Evolutionary conservation across 2,113 vertebrate species (phyloP).

Genomic region (Channa maculata): DNA sequence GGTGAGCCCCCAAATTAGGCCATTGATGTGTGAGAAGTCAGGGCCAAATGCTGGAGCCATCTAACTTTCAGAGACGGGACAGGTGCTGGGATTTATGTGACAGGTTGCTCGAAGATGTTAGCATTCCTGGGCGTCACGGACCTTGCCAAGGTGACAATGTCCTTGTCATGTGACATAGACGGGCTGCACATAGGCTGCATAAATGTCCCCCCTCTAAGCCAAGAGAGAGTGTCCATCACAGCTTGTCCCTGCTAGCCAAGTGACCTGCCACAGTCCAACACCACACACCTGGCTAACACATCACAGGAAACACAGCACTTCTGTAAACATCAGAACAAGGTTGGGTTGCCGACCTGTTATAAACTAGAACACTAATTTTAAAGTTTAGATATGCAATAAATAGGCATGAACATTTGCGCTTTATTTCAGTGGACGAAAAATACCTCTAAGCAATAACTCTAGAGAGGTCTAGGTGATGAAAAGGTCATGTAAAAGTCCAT

Average conservation of each 20-base stretch:
- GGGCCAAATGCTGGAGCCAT: constrained; percentile 49
- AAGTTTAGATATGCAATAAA: no score
- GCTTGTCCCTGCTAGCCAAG: constrained; percentile 43
- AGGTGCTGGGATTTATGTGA: constrained; percentile 76
- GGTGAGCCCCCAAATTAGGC: constrained; percentile 49
- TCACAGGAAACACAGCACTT: constrained; percentile 25
- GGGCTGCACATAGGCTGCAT: constrained; percentile 1
- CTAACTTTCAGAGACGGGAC: constrained; percentile 50
- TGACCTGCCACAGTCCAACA: constrained; percentile 44
- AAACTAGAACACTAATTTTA: no score
- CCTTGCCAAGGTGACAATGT: constrained; percentile 28
- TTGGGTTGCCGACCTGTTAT: no score
- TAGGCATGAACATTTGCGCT: no score
- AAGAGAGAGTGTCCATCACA: constrained; percentile 37
- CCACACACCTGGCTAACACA: constrained; percentile 55
- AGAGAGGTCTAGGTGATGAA: no score
- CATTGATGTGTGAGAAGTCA: constrained; percentile 48
- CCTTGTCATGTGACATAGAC: constrained; percentile 34
- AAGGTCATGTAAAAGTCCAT: no score
- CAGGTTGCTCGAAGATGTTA: constrained; percentile 78
- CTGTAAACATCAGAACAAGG: constrained; percentile 9
- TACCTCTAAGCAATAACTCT: no score
- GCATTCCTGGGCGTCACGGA: constrained; percentile 59
- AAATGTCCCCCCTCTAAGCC: constrained; percentile 23
- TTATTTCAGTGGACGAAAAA: no score